phyloP scores from a whole-genome alignment of 2,888 invertebrate genomes.

The Electrophaes corylata region DNA sequence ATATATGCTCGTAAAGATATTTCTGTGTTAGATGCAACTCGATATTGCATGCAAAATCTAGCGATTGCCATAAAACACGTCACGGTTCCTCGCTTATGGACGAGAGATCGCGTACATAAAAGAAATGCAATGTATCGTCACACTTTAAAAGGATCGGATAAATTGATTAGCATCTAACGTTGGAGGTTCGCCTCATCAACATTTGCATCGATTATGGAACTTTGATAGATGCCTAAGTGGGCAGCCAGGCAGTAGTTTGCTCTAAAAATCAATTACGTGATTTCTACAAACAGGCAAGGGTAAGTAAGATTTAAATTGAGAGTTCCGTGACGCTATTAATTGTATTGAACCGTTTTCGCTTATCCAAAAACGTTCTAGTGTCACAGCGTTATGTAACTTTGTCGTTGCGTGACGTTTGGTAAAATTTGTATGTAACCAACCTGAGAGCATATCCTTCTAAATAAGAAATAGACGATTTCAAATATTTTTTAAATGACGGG shows the following conservation, averaged over 20 bases:
- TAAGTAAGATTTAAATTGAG: neutral
- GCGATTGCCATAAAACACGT: slow-evolving; percentile 55
- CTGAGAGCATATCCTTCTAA: no score
- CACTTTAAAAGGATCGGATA: slow-evolving; percentile 48
- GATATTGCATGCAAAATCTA: slow-evolving; percentile 64
- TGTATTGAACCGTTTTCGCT: neutral
- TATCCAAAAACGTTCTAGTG: no score
- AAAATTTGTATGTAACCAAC: no score
- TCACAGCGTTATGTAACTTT: no score
- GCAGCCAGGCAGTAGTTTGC: slow-evolving; percentile 4
- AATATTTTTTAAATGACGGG: no score
- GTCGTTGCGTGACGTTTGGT: no score
- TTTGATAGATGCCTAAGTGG: slow-evolving; percentile 34
- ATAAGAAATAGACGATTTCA: no score
- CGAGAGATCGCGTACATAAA: slow-evolving; percentile 51
- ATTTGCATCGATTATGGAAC: slow-evolving; percentile 37
- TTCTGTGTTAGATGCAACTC: slow-evolving; percentile 32
- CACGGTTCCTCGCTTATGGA: slow-evolving; percentile 48
- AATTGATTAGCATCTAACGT: slow-evolving; percentile 46
- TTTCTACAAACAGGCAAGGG: slow-evolving; percentile 12
- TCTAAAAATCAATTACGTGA: slow-evolving; percentile 33
- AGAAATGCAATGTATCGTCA: slow-evolving; percentile 51
- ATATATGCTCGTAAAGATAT: slow-evolving; percentile 8
- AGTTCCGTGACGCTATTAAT: neutral
- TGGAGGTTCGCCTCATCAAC: slow-evolving; percentile 36